Percentiles rank a stretch among this genome's conserved stretches.
Evolutionary conservation across 2,797 vertebrate species (phyloP).

Genomic region (Selene dorsalis): DNA sequence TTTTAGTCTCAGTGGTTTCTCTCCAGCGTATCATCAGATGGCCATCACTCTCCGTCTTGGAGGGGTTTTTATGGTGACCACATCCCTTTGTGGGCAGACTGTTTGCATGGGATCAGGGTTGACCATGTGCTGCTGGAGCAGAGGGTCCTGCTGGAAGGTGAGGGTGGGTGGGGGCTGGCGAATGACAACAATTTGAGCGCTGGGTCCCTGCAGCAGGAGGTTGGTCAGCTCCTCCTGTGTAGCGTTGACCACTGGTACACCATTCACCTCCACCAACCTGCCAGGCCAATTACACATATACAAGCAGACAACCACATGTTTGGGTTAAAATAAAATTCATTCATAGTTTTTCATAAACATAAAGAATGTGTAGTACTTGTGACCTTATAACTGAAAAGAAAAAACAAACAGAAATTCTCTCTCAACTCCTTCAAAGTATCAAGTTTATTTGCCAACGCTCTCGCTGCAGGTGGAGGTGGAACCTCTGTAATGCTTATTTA

Average conservation of each 20-base stretch:
- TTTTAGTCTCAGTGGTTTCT: background rate
- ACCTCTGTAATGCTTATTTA: background rate
- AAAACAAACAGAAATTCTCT: too few species aligned
- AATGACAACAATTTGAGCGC: constrained; percentile 78
- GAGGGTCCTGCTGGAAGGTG: constrained; percentile 44
- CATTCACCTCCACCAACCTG: constrained; percentile 83
- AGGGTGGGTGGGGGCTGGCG: constrained; percentile 63
- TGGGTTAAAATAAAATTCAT: background rate
- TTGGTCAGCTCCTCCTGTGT: constrained; percentile 73
- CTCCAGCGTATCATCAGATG: constrained; percentile 58
- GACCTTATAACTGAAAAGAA: background rate
- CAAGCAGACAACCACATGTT: background rate
- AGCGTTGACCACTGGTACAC: constrained; percentile 74
- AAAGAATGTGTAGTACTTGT: background rate
- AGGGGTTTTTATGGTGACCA: constrained; percentile 59
- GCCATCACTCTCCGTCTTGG: constrained; percentile 67
- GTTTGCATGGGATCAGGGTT: constrained; percentile 42
- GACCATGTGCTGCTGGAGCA: constrained; percentile 34
- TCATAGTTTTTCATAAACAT: background rate
- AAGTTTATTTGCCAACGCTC: background rate
- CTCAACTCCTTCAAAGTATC: constrained; percentile 2
- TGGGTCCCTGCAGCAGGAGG: constrained; percentile 71
- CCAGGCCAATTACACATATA: background rate
- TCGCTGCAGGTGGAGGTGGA: constrained; percentile 17
- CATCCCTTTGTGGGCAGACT: constrained; percentile 39